Conservation (phyloP, 2,113 vertebrate genomes). For the Poicephalus gulielmi region DNA sequence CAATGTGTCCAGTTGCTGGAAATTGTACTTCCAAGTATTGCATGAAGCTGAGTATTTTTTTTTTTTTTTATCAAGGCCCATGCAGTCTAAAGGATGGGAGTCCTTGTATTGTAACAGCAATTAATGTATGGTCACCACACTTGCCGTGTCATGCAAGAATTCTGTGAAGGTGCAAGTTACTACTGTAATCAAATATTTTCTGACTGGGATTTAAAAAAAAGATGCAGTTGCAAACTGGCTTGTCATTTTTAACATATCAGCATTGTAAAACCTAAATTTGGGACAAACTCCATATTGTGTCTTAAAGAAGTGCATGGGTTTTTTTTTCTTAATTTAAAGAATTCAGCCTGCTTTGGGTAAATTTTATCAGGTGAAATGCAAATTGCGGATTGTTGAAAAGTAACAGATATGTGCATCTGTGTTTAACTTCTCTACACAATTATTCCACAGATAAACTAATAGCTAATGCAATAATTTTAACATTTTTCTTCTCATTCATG, state of each 20-base stretch:
- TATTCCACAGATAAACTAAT: not conserved
- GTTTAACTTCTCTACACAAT: not conserved
- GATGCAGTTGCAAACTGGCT: not conserved
- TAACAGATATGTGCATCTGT: not conserved
- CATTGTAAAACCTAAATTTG: not conserved
- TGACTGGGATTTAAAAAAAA: not conserved
- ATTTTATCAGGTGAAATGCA: not conserved
- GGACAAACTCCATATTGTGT: not conserved
- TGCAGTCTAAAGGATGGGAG: not conserved
- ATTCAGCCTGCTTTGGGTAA: not conserved
- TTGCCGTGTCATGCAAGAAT: not conserved
- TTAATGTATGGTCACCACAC: not conserved
- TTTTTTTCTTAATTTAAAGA: not conserved
- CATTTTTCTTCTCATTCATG: constrained; percentile 11
- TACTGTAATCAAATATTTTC: not conserved
- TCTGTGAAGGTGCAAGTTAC: not conserved
- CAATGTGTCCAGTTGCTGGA: not conserved
- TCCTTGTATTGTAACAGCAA: not conserved
- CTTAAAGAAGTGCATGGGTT: not conserved
- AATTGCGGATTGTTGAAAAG: not conserved
- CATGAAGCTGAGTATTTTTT: not conserved
- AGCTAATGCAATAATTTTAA: constrained; percentile 22
- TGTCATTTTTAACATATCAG: not conserved
- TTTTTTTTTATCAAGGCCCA: not conserved
- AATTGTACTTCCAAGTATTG: not conserved